Evolutionary conservation across 2,888 invertebrate species (phyloP).

Genomic region (Eustalomyia histrio): DNA sequence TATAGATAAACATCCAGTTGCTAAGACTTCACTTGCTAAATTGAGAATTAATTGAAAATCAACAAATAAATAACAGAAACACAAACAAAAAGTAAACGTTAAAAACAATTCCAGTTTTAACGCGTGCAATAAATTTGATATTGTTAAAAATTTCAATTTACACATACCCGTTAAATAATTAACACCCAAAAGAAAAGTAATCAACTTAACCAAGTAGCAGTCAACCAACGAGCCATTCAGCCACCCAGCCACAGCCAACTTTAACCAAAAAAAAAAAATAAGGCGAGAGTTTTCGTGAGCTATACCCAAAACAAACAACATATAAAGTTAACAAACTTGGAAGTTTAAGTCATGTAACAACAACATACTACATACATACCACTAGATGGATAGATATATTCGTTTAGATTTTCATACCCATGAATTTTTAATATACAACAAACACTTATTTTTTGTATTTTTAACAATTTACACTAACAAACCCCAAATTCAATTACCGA

Average conservation of each 20-base stretch:
- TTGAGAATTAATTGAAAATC: slow-evolving; percentile 60
- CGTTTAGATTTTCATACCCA: slow-evolving; percentile 45
- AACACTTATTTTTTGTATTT: slow-evolving; percentile 3
- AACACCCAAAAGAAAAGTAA: slow-evolving; percentile 51
- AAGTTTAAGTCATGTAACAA: not conserved
- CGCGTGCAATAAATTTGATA: slow-evolving; percentile 62
- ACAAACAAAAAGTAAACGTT: slow-evolving; percentile 38
- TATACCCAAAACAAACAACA: slow-evolving; percentile 13
- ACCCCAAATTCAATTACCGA: slow-evolving; percentile 64
- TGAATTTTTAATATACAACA: slow-evolving; percentile 49
- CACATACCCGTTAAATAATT: slow-evolving; percentile 64
- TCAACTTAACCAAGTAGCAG: not conserved
- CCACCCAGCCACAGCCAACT: no score
- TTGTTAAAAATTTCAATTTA: slow-evolving; percentile 64
- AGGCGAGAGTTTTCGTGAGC: slow-evolving; percentile 28
- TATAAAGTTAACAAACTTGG: slow-evolving; percentile 7
- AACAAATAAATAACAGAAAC: slow-evolving; percentile 46
- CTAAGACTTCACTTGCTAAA: slow-evolving; percentile 31
- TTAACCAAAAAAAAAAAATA: not conserved
- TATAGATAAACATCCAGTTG: not conserved
- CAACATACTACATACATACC: not conserved
- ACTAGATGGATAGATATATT: slow-evolving; percentile 29
- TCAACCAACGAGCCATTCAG: not conserved
- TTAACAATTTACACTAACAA: slow-evolving; percentile 62
- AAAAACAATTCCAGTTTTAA: slow-evolving; percentile 50